Base-by-base conservation (phyloP, 2,113 vertebrate genomes). In the Morone saxatilis region DNA sequence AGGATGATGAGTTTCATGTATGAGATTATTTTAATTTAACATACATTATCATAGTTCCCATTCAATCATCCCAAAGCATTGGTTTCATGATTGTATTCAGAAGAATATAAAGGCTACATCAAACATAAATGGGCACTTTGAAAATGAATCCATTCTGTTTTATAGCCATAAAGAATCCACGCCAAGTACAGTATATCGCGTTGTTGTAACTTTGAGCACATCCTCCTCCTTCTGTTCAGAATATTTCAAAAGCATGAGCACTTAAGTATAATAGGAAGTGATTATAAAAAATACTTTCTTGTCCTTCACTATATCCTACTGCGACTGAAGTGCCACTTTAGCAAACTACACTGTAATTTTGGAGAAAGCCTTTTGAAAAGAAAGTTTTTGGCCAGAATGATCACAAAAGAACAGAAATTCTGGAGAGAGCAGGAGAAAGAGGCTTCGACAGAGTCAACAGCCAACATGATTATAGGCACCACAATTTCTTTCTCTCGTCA, bases 251-350 rank as follows among this genome's bases (percentile, higher is more conserved):
- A 77, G 20, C 22, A 40, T 40, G 20, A 45, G 56, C 69, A 70
- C 79, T 89, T 80, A 56, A 80, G 19, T 67, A 65, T 87, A 78
- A 87, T 45, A 70, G 73, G 61, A 79, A 73, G 67, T 85, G 59
- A 86, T 90, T 90, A 83, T 73, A 59, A 76, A 43, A 40, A 62
- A 60, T 25, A 41, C 25, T 71, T 56, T 59, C 51, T 75, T 48
- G 51, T 89, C 53, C 48, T 48, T 75, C 13, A 9, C 17, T 65
- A 43, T 78, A 48, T 73, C 11, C 63, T 45, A 20, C 25, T 71
- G 68, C 4, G n/a, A 25, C 66, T 81, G 4, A 78, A 20, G 65
- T 61, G 66, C 71, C 81, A 69, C 56, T 89, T 84, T 60, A 80
- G 57, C 7, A 78, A 83, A 83, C 65, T 41, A 31, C 73, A 36